Evolutionary conservation across 2,113 vertebrate species (phyloP), one percentile per base, ranked within the genome.

Genomic region (Globicephala melas): DNA sequence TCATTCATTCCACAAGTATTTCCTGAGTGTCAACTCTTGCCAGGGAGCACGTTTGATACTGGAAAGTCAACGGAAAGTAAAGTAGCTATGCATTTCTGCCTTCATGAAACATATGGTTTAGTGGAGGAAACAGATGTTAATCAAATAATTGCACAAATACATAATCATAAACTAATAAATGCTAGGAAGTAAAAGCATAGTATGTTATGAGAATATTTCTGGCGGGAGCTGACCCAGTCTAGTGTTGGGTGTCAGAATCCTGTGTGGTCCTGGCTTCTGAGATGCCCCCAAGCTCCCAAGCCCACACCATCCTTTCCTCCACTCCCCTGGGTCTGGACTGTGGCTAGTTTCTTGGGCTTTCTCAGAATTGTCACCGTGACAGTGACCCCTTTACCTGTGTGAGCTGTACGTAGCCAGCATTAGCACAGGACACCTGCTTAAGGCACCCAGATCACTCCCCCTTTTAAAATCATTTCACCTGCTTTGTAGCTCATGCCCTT

Each of bases 301-400:
- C 5, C 20, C 28, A 7, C 3, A 3, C 14, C 8, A 26, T 4
- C 25, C 11, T 58, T 36, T 44, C 23, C 17, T 50, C 47, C 3
- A 1, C 8, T 38, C 58, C 41, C 63, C 26, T 47, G 36, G 3
- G 26, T 5, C 76, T 26, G 2, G 60, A 44, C 55, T 73, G 23
- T 4, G 25, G 55, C 62, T 79, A 0, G 1, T 58, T 79, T 21
- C 23, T 44, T 18, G 50, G 58, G 20, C 11, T 47, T 4, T 21
- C 55, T 62, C 58, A 23, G 23, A 73, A 50, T 6, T 1, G 2
- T 25, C 38, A 13, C 26, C 5, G 0, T 28, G 15, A 38, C 0
- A 2, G 31, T 12, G 58, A 89, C 2, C 55, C 4, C 18, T 73
- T 82, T 58, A 38, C 58, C 0, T 90, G 83, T 0, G 36, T 5